Evolutionary conservation across 2,888 invertebrate genomes (phyloP).

Genomic region (Himalopsyche japonica): DNA sequence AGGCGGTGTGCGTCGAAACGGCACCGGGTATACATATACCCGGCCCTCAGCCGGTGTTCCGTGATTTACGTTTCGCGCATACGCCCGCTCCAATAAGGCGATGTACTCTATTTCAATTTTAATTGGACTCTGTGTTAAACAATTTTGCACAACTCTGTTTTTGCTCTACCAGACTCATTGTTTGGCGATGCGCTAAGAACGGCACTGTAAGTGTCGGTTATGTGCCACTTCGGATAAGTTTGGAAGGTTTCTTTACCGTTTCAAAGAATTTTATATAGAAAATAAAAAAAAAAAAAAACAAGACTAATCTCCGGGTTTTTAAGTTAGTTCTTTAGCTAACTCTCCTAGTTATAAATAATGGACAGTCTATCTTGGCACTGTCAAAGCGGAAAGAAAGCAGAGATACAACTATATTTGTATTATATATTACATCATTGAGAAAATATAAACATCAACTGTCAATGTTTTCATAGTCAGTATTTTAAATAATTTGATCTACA

Average conservation of each 20-base stretch:
- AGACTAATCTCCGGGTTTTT: too few species aligned
- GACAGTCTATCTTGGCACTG: too few species aligned
- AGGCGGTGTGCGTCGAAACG: background rate
- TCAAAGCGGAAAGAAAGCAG: too few species aligned
- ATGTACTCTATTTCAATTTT: slow-evolving; percentile 40
- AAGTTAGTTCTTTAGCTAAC: too few species aligned
- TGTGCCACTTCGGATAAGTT: background rate
- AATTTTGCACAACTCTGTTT: slow-evolving; percentile 30
- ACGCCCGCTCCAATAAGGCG: slow-evolving; percentile 36
- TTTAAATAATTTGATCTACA: too few species aligned
- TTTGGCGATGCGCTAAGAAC: background rate
- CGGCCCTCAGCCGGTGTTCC: background rate
- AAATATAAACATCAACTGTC: too few species aligned
- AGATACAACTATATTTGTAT: too few species aligned
- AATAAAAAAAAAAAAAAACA: too few species aligned
- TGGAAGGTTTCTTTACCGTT: background rate
- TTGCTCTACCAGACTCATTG: background rate
- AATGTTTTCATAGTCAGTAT: too few species aligned
- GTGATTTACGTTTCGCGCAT: slow-evolving; percentile 25
- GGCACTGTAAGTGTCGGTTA: slow-evolving; percentile 16
- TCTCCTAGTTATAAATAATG: too few species aligned
- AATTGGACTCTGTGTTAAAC: slow-evolving; percentile 40
- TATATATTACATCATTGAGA: too few species aligned
- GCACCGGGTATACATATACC: background rate
- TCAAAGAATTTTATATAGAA: too few species aligned